Conservation (phyloP, 2,888 invertebrate species). For the Caenorhabditis sulstoni region DNA sequence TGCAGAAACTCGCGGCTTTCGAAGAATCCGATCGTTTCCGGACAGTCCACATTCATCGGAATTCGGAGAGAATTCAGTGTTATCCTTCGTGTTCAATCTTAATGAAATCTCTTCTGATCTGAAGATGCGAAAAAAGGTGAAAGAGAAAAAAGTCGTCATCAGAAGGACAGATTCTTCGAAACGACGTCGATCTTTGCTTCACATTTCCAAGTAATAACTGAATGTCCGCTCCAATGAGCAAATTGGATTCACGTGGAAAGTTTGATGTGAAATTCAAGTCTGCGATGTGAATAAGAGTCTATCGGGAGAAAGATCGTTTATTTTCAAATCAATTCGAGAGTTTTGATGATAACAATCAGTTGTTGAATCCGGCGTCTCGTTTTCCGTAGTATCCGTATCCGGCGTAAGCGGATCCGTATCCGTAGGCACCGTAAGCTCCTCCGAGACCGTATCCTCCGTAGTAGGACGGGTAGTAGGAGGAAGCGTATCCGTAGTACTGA, state of each 20-base stretch:
- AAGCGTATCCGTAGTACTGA: constrained; percentile 49
- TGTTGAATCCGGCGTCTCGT: constrained; percentile 49
- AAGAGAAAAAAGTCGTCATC: background rate
- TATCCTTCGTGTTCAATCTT: no score
- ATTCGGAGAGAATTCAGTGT: no score
- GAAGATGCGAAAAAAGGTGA: no score
- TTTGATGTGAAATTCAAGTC: background rate
- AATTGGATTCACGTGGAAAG: background rate
- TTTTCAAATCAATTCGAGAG: no score
- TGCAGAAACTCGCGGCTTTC: constrained; percentile 17
- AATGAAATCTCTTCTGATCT: no score
- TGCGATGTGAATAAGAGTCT: no score
- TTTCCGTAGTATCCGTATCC: constrained; percentile 58
- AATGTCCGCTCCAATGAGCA: constrained; percentile 2
- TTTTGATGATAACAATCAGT: background rate
- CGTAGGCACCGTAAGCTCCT: constrained; percentile 51
- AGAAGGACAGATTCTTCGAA: constrained; percentile 1
- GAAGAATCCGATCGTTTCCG: background rate
- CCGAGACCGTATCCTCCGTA: constrained; percentile 46
- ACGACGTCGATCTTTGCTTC: constrained; percentile 9
- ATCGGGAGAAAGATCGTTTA: no score
- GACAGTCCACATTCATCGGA: constrained; percentile 4
- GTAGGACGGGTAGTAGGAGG: constrained; percentile 44
- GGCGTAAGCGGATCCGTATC: constrained; percentile 52
- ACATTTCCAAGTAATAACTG: background rate